These are phyloP conservation scores for Euzetes globulus DNA, from an alignment of 2,888 invertebrate genomes.

Conservation along the genomic window DNA sequence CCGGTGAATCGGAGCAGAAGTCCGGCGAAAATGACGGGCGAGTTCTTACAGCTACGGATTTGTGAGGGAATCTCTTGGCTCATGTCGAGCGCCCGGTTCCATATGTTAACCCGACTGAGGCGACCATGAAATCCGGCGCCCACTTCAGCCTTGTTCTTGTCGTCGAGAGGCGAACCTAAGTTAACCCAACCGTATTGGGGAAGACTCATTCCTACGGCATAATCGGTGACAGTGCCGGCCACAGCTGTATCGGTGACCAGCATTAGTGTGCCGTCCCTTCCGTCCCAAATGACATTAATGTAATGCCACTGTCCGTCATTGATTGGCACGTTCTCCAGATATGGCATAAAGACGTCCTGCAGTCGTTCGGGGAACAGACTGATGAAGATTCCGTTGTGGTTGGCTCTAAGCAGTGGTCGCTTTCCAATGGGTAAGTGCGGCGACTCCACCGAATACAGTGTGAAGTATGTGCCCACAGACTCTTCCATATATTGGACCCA, in stretches of 20 bases:
- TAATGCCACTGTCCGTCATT: conserved; percentile 97
- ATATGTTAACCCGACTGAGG: conserved; percentile 85
- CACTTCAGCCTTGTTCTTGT: conserved; percentile 61
- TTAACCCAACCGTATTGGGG: conserved; percentile 70
- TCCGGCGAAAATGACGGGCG: conserved; percentile 77
- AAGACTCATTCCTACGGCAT: conserved; percentile 65
- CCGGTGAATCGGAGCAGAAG: conserved; percentile 86
- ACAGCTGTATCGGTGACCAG: conserved; percentile 92
- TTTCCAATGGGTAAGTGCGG: conserved; percentile 60
- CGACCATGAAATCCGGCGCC: conserved; percentile 93
- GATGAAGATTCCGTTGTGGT: conserved; percentile 63
- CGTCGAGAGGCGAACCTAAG: conserved; percentile 77
- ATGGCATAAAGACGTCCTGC: conserved; percentile 80
- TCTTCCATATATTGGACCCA: conserved; percentile 94
- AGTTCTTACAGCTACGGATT: conserved; percentile 82
- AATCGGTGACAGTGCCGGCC: conserved; percentile 82
- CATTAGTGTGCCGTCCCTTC: conserved; percentile 72
- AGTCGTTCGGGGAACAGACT: conserved; percentile 46
- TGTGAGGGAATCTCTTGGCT: conserved; percentile 88
- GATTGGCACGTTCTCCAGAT: conserved; percentile 81
- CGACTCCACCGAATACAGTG: conserved; percentile 76
- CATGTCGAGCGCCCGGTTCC: conserved; percentile 82
- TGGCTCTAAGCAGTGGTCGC: conserved; percentile 77
- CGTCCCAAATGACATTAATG: conserved; percentile 89
- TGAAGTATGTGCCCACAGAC: conserved; percentile 83